Evolutionary conservation across 2,113 vertebrate genomes (phyloP), one percentile per base, ranked within the genome.

Genomic region (Ochotona princeps): DNA sequence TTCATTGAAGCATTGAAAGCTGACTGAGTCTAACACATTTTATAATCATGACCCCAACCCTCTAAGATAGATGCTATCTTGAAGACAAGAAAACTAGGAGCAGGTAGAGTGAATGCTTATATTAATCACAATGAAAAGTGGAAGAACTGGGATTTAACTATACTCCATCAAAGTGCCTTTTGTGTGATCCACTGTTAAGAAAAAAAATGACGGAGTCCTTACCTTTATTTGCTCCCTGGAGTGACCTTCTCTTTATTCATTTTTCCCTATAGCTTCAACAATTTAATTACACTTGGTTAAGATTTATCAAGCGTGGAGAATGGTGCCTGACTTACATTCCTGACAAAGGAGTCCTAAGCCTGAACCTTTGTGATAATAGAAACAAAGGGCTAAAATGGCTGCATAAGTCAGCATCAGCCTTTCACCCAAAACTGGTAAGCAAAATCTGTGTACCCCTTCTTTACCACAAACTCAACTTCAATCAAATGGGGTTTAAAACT

Each of bases 231-330:
- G 9, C 21, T 91, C 26, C 60, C 7, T 21, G 21, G 87, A 70
- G n/a, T 89, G 66, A 69, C 35, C 25, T 88, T 83, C 75, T 76
- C n/a, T 65, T 4, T 6, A 0, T 94, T 83, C 84, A 72, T 96
- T 94, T 6, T 84, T 96, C 49, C 51, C 79, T 72, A 1, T 97
- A 99, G 99, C 96, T 95, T 96, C 99, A 99, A 81, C 96, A 98
- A 76, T 99, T 99, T 97, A 99, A 98, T 98, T 99, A 99, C 95
- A 99, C 99, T n/a, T 99, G 99, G 99, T 96, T 99, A 97, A 97
- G 97, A 96, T 97, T 98, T 67, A 84, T 99, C 94, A 98, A 95
- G 79, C 99, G 99, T 5, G 97, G 97, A 30, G 96, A 98, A 70
- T 87, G 97, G 65, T 99, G 99, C 85, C 0, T 99, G 0, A 95